A percentile compares a stretch with the other conserved stretches of the same genome.
Conservation (phyloP, 1,140 invertebrate species). For the Drosophila virilis region DNA sequence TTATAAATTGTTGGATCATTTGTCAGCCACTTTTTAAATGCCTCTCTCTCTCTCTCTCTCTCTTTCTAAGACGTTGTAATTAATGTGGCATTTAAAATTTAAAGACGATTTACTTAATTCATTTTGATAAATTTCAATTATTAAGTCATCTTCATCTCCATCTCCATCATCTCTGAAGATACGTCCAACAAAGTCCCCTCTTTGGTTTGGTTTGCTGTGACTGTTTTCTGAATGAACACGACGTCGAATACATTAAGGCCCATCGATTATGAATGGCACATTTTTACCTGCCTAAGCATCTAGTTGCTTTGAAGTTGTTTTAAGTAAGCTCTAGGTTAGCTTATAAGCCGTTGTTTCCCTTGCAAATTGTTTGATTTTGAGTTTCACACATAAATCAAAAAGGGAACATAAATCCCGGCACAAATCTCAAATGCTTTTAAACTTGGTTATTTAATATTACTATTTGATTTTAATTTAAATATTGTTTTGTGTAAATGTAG, state of each 20-base stretch:
- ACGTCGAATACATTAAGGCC: conserved; percentile 9
- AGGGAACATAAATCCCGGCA: too few species aligned
- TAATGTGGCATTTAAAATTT: conserved; percentile 69
- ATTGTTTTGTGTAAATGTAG: too few species aligned
- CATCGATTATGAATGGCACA: conserved; percentile 34
- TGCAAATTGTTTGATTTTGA: background rate
- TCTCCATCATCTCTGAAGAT: conserved; percentile 13
- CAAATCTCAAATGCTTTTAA: too few species aligned
- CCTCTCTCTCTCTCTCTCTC: conserved; percentile 30
- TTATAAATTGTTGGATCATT: conserved; percentile 51
- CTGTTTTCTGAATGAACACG: conserved; percentile 50
- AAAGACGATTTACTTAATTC: conserved; percentile 69
- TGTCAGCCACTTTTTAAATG: conserved; percentile 52
- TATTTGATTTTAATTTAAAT: too few species aligned
- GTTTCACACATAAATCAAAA: background rate
- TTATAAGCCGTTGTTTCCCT: too few species aligned
- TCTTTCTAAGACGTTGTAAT: conserved; percentile 58
- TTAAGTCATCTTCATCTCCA: conserved; percentile 65
- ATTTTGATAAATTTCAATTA: conserved; percentile 78
- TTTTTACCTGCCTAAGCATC: background rate
- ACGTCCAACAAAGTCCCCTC: conserved; percentile 16
- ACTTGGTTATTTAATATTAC: too few species aligned
- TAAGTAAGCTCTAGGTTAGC: background rate
- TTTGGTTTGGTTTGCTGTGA: conserved; percentile 5
- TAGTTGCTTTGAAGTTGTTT: background rate